Conservation (phyloP, 2,797 vertebrate genomes). For the Anolis apletophallus region DNA sequence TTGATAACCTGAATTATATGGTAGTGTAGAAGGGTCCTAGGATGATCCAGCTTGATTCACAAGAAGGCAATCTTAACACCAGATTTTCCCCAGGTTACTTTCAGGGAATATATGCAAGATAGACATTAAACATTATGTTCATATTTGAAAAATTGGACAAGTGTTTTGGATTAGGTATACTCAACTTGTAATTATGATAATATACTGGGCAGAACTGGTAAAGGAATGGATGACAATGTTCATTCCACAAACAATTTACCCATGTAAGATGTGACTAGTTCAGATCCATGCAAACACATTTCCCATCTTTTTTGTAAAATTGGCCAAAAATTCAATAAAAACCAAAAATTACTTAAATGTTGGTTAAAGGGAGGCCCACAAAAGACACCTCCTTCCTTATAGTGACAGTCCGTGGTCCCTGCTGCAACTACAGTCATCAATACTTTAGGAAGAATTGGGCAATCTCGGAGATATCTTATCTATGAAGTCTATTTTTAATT, state of each 20-base stretch:
- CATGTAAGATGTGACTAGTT: not conserved
- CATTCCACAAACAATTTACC: not conserved
- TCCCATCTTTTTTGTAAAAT: not conserved
- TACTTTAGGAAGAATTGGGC: too few relatives aligned
- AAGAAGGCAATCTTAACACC: too few relatives aligned
- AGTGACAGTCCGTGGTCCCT: too few relatives aligned
- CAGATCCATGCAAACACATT: not conserved
- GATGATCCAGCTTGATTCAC: too few relatives aligned
- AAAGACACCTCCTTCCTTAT: not conserved
- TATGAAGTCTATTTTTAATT: not conserved
- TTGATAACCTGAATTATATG: too few relatives aligned
- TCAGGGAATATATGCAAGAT: too few relatives aligned
- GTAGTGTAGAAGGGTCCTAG: too few relatives aligned
- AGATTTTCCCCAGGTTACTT: too few relatives aligned
- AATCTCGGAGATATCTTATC: not conserved
- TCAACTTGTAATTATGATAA: not conserved
- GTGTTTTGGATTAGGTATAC: too few relatives aligned
- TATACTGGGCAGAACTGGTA: not conserved
- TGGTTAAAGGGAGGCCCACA: not conserved
- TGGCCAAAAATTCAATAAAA: not conserved
- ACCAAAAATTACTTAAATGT: not conserved
- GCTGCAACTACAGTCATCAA: too few relatives aligned
- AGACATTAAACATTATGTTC: too few relatives aligned
- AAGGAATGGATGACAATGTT: not conserved
- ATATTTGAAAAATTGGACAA: too few relatives aligned